Evolutionary conservation across 2,113 vertebrate genomes (phyloP).

Genomic region (Meles meles): DNA sequence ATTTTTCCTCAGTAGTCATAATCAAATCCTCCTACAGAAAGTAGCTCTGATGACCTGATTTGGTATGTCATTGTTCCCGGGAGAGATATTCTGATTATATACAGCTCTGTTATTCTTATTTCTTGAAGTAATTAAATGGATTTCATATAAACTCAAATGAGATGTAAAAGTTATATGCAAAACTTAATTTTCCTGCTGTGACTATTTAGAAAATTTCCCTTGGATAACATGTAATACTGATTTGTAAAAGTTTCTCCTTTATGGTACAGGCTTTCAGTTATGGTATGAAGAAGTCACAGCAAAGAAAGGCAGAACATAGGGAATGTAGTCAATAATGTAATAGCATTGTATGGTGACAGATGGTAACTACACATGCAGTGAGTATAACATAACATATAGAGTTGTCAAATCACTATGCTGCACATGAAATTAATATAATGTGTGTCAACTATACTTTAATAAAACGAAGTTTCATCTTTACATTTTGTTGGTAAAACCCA

Average conservation of each 20-base stretch:
- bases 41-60: background rate
- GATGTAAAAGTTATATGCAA: background rate
- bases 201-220: background rate
- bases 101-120: background rate
- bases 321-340: background rate
- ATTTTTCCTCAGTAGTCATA: background rate
- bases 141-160: background rate
- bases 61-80: background rate
- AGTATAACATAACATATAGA: background rate
- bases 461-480: background rate
- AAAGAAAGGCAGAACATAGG: background rate
- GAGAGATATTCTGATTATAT: background rate
- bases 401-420: background rate
- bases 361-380: background rate
- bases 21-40: background rate
- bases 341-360: background rate
- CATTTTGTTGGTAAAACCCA: background rate
- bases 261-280: background rate
- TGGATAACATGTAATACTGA: background rate
- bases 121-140: background rate
- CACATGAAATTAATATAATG: background rate
- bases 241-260: background rate
- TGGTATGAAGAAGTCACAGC: background rate
- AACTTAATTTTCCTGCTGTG: background rate
- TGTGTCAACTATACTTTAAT: background rate